phyloP scores from a whole-genome alignment of 2,113 vertebrate species.

The Zosterops borbonicus region DNA sequence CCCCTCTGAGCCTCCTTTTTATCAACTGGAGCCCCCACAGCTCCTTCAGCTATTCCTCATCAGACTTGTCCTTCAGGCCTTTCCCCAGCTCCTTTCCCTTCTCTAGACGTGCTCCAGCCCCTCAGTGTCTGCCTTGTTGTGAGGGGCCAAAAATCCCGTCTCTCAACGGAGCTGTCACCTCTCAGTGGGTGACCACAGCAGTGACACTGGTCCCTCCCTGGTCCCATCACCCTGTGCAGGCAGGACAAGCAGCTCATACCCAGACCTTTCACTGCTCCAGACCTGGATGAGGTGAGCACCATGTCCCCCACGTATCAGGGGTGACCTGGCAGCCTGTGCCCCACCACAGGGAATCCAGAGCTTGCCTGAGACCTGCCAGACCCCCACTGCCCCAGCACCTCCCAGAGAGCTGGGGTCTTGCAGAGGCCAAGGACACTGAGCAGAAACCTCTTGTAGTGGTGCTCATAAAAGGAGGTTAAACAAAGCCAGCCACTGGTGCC shows the following conservation, averaged over 20 bases:
- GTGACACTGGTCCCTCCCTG: neutral
- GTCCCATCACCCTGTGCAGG: accelerated
- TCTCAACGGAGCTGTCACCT: neutral
- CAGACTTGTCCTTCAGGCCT: neutral
- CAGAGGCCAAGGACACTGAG: neutral
- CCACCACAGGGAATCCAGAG: neutral
- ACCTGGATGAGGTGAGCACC: neutral
- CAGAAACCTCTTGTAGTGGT: neutral
- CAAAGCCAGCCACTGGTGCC: neutral
- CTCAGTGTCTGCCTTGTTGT: neutral
- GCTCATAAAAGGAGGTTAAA: neutral
- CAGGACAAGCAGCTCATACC: neutral
- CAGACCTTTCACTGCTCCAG: neutral
- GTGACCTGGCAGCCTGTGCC: neutral
- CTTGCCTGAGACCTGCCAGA: neutral
- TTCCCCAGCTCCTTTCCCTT: neutral
- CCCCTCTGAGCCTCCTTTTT: neutral
- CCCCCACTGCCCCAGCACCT: accelerated
- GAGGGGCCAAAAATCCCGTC: neutral
- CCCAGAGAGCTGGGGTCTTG: neutral
- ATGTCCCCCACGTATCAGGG: neutral
- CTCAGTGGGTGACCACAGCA: neutral
- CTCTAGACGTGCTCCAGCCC: neutral
- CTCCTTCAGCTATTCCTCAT: neutral
- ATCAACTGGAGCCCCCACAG: neutral